Percentiles rank a stretch among this genome's conserved stretches.
phyloP scores from a whole-genome alignment of 2,113 vertebrate genomes.

The Syngnathus typhle region DNA sequence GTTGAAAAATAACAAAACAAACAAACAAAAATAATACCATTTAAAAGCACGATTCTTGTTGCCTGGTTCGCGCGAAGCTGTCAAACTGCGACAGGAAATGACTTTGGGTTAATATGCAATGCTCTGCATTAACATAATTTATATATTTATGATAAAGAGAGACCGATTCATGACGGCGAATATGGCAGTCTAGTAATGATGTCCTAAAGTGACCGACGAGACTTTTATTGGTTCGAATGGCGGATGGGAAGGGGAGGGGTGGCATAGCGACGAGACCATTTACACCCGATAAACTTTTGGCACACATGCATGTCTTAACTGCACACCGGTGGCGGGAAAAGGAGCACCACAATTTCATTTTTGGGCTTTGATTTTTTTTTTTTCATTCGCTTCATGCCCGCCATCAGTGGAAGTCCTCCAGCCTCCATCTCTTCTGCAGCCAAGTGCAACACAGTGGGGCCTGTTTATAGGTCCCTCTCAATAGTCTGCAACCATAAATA shows the following conservation, averaged over 20 bases:
- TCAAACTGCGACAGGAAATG: constrained; percentile 72
- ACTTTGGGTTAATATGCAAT: constrained; percentile 95
- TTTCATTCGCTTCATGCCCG: constrained; percentile 7
- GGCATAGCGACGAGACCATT: constrained; percentile 51
- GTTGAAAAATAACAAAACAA: neutral
- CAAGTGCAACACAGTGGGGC: constrained; percentile 35
- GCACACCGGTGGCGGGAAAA: constrained; percentile 29
- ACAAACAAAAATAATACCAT: constrained; percentile 13
- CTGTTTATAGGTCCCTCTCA: constrained; percentile 49
- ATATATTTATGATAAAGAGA: constrained; percentile 98
- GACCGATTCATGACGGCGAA: constrained; percentile 68
- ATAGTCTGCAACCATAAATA: constrained; percentile 48
- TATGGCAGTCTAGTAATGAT: constrained; percentile 41
- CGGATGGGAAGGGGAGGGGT: neutral
- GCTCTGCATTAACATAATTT: constrained; percentile 98
- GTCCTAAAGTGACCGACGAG: constrained; percentile 54
- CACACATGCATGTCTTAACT: constrained; percentile 52
- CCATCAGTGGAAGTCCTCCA: constrained; percentile 5
- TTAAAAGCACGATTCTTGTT: constrained; percentile 1
- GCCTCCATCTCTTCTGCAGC: constrained; percentile 18
- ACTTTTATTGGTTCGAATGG: constrained; percentile 65
- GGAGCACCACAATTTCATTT: constrained; percentile 10
- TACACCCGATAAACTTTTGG: constrained; percentile 69
- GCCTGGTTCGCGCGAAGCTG: constrained; percentile 42
- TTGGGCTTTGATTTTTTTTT: constrained; percentile 17